Conservation (phyloP, 2,797 vertebrate species). For the Sphenodon punctatus region DNA sequence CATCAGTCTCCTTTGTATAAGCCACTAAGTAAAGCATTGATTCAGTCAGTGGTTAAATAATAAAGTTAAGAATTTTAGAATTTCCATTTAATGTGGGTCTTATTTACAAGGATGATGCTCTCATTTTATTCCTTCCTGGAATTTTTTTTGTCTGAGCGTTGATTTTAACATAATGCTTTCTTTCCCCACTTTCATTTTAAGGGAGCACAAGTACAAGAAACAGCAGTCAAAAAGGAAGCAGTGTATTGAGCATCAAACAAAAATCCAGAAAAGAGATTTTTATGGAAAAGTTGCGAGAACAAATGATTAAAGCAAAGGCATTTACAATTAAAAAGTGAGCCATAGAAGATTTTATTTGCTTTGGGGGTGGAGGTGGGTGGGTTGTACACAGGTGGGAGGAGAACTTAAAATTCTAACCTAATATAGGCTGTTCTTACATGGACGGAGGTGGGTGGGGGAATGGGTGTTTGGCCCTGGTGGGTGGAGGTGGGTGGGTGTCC, state of each 20-base stretch:
- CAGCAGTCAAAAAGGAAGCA: slow-evolving; percentile 90
- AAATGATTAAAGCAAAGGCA: slow-evolving; percentile 88
- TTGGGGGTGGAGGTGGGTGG: neutral
- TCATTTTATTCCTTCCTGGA: neutral
- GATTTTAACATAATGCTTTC: too few relatives aligned
- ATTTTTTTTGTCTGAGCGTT: too few relatives aligned
- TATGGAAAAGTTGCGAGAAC: slow-evolving; percentile 90
- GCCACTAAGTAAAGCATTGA: neutral
- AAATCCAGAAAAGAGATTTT: slow-evolving; percentile 91
- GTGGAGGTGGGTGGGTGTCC: too few relatives aligned
- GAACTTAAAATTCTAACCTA: neutral
- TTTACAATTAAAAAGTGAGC: slow-evolving; percentile 88
- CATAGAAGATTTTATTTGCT: neutral
- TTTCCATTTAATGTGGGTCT: neutral
- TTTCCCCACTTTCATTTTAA: slow-evolving; percentile 49
- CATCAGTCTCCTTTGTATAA: neutral
- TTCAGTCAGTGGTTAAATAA: neutral
- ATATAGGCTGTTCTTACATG: too few relatives aligned
- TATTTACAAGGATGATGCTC: neutral
- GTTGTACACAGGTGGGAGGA: neutral
- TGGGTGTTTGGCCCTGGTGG: too few relatives aligned
- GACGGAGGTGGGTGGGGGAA: too few relatives aligned
- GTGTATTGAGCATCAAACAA: slow-evolving; percentile 84
- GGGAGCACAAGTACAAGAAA: slow-evolving; percentile 90
- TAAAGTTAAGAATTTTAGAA: too few relatives aligned